Percentiles rank a stretch among this genome's conserved stretches.
These are phyloP conservation scores for Harpegnathos saltator DNA, from an alignment of 1,140 invertebrate genomes.

Conservation along the genomic window DNA sequence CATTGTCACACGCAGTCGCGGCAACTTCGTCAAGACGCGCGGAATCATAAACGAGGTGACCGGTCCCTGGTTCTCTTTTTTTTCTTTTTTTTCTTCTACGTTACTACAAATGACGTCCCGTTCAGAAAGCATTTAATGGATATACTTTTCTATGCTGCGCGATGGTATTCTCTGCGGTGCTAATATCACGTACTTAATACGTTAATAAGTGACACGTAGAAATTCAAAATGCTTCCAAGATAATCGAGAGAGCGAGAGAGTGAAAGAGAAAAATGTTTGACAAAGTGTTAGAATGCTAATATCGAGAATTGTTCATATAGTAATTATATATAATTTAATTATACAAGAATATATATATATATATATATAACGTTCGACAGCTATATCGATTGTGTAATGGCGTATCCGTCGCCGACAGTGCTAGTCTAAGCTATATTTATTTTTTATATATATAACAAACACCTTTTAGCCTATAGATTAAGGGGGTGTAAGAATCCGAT, in stretches of 20 bases:
- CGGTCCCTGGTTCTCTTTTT: no score
- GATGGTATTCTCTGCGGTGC: slow-evolving; percentile 83
- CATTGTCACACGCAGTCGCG: not conserved
- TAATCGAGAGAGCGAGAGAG: slow-evolving; percentile 58
- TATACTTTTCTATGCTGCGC: slow-evolving; percentile 76
- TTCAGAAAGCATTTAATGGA: slow-evolving; percentile 59
- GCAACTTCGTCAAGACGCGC: not conserved
- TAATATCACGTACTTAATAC: slow-evolving; percentile 83
- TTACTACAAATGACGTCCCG: slow-evolving; percentile 1
- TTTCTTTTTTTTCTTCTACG: not conserved
- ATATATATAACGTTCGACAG: slow-evolving; percentile 69
- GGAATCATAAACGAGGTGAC: not conserved
- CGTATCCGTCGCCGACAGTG: slow-evolving; percentile 79
- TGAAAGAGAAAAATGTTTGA: slow-evolving; percentile 61
- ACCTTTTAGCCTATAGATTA: slow-evolving; percentile 66
- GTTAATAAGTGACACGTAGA: slow-evolving; percentile 72
- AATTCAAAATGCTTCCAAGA: slow-evolving; percentile 82
- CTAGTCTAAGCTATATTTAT: slow-evolving; percentile 86
- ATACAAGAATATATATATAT: slow-evolving; percentile 76
- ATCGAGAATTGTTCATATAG: slow-evolving; percentile 71
- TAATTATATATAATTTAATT: slow-evolving; percentile 77
- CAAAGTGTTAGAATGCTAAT: slow-evolving; percentile 69
- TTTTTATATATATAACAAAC: slow-evolving; percentile 80
- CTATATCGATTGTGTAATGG: slow-evolving; percentile 83
- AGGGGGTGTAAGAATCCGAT: slow-evolving; percentile 56